phyloP scores from a whole-genome alignment of 1,140 invertebrate genomes.

The Penaeus japonicus region DNA sequence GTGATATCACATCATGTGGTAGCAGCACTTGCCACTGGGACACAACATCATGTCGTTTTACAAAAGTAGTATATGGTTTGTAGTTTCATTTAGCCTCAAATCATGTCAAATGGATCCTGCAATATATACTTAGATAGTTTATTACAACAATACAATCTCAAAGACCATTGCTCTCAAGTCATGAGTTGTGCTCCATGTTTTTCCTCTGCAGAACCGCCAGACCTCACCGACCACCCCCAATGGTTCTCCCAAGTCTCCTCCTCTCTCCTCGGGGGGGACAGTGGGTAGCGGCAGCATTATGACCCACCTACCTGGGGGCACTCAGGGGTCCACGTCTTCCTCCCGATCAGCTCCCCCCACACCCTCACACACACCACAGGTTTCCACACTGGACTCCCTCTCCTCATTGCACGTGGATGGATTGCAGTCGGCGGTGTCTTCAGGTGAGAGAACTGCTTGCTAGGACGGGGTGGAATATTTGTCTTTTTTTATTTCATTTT shows the following conservation, averaged over 20 bases:
- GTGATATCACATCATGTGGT: not conserved
- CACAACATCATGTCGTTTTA: no score
- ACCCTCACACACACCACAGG: slow-evolving; percentile 48
- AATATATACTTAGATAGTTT: no score
- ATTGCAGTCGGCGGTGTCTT: slow-evolving; percentile 58
- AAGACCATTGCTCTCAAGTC: not conserved
- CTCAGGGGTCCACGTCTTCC: slow-evolving; percentile 29
- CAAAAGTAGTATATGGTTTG: no score
- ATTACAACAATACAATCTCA: no score
- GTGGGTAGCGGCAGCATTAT: slow-evolving; percentile 67
- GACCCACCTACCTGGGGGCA: slow-evolving; percentile 4
- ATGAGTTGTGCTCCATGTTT: not conserved
- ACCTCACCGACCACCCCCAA: slow-evolving; percentile 43
- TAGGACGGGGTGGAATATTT: not conserved
- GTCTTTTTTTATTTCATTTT: not conserved
- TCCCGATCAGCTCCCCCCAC: slow-evolving; percentile 51
- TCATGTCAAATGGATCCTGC: no score
- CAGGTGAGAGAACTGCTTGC: not conserved
- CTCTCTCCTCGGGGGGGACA: slow-evolving; percentile 62
- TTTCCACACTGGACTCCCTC: slow-evolving; percentile 48
- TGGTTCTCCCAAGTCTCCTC: slow-evolving; percentile 45
- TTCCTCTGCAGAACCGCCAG: slow-evolving; percentile 18
- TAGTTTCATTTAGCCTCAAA: no score
- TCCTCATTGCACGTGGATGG: slow-evolving; percentile 60
- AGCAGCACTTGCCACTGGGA: not conserved